Evolutionary conservation across 2,113 vertebrate genomes (phyloP), one percentile per base, ranked within the genome.

Genomic region (Chelonoidis abingdonii): DNA sequence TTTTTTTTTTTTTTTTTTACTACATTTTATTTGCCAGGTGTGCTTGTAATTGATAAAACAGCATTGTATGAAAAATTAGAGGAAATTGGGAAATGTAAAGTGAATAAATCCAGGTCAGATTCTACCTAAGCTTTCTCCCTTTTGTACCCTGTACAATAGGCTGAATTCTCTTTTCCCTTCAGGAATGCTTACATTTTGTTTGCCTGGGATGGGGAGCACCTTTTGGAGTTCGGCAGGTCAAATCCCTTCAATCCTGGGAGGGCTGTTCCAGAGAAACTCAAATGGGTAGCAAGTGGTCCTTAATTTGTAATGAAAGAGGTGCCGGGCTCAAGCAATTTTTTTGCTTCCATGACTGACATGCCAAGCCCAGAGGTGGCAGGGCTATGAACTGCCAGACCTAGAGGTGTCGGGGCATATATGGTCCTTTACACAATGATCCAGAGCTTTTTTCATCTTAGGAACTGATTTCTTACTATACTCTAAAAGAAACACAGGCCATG

Each of bases 11-110:
- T 21, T 44, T 90, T 6, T 49, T 57, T 82, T 76, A 75, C 3
- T 27, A 72, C 87, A 53, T 8, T 22, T 86, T 81, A 65, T 76
- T 92, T 88, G 80, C 92, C 86, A 86, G 41, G 57, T 95, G 59
- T 94, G 72, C 53, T 93, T 24, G 31, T 96, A 89, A 95, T 93
- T 91, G 88, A 89, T 94, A 83, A 86, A 93, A 92, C 41, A 96
- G 49, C 11, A 83, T 38, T 72, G 53, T 38, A 14, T 91, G 83
- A 91, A 49, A 44, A 93, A 95, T 89, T 69, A 89, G 59, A 82
- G 81, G 89, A 93, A 12, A 10, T 25, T 80, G 92, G 92, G 88
- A 97, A 96, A 90, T 21, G 82, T 1, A 47, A 83, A 90, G 29
- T 17, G 49, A 52, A 95, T 80, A 91, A 90, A 90, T 89, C 29